Evolutionary conservation across 2,797 vertebrate genomes (phyloP).

Genomic region (Apogon hyalosoma): DNA sequence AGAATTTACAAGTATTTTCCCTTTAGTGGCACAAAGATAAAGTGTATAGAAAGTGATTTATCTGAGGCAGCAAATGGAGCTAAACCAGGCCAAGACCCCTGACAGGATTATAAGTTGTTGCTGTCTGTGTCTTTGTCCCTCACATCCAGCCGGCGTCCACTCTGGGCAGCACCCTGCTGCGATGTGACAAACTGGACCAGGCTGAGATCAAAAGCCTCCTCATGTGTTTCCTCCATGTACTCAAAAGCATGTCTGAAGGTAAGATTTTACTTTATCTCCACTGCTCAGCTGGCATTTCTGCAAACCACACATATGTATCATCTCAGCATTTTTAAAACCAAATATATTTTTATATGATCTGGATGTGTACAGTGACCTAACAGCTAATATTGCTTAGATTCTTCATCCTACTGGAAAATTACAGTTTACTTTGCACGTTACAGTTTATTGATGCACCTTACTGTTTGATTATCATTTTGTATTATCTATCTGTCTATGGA

Average conservation of each 20-base stretch:
- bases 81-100: not conserved
- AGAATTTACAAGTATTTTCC: not conserved
- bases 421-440: too few relatives aligned
- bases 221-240: constrained; percentile 96
- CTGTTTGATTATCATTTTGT: too few relatives aligned
- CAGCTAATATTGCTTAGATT: too few relatives aligned
- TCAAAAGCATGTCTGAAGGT: constrained; percentile 99
- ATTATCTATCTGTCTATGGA: too few relatives aligned
- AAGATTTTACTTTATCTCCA: constrained; percentile 32
- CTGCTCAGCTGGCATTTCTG: not conserved
- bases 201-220: constrained; percentile 95
- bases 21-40: not conserved
- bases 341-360: too few relatives aligned
- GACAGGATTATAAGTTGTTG: constrained; percentile 4
- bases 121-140: constrained; percentile 36
- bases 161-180: constrained; percentile 89
- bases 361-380: too few relatives aligned
- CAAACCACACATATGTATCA: not conserved
- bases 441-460: too few relatives aligned
- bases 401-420: too few relatives aligned
- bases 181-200: constrained; percentile 97
- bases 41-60: constrained; percentile 2
- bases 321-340: not conserved
- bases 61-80: constrained; percentile 11
- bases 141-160: constrained; percentile 89